These are phyloP conservation scores for Liparis tanakae DNA, from an alignment of 2,797 vertebrate genomes.

Conservation along the genomic window DNA sequence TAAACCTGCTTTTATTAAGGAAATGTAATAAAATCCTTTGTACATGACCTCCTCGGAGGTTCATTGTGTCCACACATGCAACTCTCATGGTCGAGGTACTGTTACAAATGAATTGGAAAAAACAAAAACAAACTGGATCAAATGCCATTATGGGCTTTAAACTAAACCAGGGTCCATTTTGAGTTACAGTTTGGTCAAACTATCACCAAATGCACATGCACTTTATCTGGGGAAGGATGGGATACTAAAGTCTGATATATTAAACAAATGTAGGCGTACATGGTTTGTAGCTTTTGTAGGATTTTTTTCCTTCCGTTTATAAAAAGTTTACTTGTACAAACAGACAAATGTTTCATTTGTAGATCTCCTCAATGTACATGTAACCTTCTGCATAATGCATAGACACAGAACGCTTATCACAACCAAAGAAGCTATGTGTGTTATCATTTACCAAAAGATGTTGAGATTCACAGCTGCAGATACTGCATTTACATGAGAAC, in stretches of 20 bases:
- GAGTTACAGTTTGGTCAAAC: conserved; percentile 87
- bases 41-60: conserved; percentile 89
- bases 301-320: conserved; percentile 68
- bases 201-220: conserved; percentile 91
- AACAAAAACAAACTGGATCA: conserved; percentile 59
- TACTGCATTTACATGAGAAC: conserved; percentile 65
- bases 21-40: conserved; percentile 98
- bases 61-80: conserved; percentile 91
- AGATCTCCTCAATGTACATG: conserved; percentile 61
- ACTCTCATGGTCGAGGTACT: conserved; percentile 90
- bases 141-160: conserved; percentile 73
- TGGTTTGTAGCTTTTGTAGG: conserved; percentile 82
- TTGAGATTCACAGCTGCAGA: conserved; percentile 65
- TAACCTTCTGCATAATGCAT: conserved; percentile 65
- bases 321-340: conserved; percentile 76
- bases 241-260: conserved; percentile 79
- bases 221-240: conserved; percentile 85
- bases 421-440: conserved; percentile 69
- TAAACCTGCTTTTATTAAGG: conserved; percentile 97
- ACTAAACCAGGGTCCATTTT: conserved; percentile 82
- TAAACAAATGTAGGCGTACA: conserved; percentile 85
- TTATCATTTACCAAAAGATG: conserved; percentile 56
- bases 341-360: conserved; percentile 62
- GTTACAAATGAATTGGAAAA: conserved; percentile 82
- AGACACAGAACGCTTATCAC: conserved; percentile 70